phyloP scores from a whole-genome alignment of 2,113 vertebrate species.

The Siniperca chuatsi region DNA sequence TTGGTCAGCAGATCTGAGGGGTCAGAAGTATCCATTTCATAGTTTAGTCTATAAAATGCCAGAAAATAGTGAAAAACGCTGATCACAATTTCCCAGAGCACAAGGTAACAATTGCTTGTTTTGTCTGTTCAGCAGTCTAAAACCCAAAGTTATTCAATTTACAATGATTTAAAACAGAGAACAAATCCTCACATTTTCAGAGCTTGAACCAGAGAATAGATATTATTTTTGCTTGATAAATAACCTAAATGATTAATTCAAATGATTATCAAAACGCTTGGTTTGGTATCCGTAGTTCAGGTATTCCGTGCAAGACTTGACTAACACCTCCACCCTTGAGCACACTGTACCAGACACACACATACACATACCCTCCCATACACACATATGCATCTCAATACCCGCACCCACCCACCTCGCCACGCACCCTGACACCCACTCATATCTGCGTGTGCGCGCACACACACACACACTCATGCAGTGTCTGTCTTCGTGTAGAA shows the following conservation, averaged over 20 bases:
- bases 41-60: neutral
- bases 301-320: slow-evolving; percentile 57
- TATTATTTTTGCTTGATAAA: neutral
- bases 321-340: slow-evolving; percentile 49
- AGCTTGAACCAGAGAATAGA: neutral
- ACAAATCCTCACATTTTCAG: neutral
- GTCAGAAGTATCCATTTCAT: neutral
- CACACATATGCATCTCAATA: slow-evolving; percentile 52
- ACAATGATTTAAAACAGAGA: neutral
- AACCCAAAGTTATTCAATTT: neutral
- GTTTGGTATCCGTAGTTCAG: slow-evolving; percentile 34
- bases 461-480: slow-evolving; percentile 24
- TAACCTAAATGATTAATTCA: neutral
- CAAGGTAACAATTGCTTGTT: neutral
- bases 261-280: neutral
- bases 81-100: neutral
- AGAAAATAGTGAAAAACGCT: neutral
- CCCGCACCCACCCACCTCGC: slow-evolving; percentile 50
- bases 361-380: slow-evolving; percentile 45
- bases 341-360: slow-evolving; percentile 45
- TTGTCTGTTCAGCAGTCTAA: no score
- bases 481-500: slow-evolving; percentile 42
- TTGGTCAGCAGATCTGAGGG: neutral
- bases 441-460: slow-evolving; percentile 18
- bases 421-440: slow-evolving; percentile 51